phyloP scores from a whole-genome alignment of 2,797 vertebrate genomes.

The Muraenolepis orangiensis region DNA sequence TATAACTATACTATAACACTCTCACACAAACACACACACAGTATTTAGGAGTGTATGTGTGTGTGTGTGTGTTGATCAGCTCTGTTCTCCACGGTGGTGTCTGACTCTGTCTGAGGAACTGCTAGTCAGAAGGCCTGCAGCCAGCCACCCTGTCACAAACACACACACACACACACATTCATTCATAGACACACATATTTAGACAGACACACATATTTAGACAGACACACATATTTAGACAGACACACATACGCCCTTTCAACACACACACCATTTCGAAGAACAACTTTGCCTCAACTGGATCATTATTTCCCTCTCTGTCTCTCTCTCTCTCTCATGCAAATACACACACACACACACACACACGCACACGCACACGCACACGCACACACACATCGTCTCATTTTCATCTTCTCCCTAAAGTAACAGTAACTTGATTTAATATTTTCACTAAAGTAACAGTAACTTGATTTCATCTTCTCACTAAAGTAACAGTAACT shows the following conservation, averaged over 20 bases:
- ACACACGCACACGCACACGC: constrained; percentile 2
- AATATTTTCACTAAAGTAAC: too few species aligned
- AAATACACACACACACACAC: background rate
- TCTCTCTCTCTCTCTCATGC: too few species aligned
- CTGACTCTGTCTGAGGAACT: constrained; percentile 77
- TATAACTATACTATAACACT: constrained; percentile 17
- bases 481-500: too few species aligned
- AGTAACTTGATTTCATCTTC: too few species aligned
- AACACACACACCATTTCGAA: background rate
- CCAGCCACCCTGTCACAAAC: constrained; percentile 58
- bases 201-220: constrained; percentile 13
- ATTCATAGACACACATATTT: too few species aligned
- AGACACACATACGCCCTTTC: constrained; percentile 8
- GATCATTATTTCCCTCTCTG: too few species aligned
- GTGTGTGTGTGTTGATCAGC: constrained; percentile 28
- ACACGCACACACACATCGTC: constrained; percentile 35
- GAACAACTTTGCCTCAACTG: too few species aligned
- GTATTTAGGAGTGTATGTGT: constrained; percentile 26
- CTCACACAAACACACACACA: constrained; percentile 6
- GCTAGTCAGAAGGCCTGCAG: constrained; percentile 63
- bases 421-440: too few species aligned
- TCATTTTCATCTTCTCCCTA: too few species aligned
- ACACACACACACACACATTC: constrained; percentile 48
- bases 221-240: constrained; percentile 9
- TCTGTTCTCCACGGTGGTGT: constrained; percentile 74